Base-by-base conservation (phyloP, 2,888 invertebrate species). In the Thelaira solivaga region DNA sequence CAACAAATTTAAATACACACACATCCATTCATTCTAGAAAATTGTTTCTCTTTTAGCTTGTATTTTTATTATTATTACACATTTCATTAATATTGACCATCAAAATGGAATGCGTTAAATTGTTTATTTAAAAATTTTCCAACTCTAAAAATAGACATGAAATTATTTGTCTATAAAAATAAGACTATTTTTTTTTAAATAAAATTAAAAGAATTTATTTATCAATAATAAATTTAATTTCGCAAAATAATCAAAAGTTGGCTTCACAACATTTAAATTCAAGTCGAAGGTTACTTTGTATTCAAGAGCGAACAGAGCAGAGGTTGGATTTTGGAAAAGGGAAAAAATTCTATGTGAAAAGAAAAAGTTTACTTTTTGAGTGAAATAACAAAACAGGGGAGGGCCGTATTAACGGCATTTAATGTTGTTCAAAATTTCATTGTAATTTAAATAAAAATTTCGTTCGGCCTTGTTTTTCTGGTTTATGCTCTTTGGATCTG, bases 31-130 rank as follows among this genome's bases (percentile, higher is more conserved):
- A 2, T 5, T 36, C 3, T 36, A n/a, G n/a, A n/a, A n/a, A n/a
- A n/a, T n/a, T n/a, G n/a, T n/a, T n/a, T n/a, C n/a, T n/a, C n/a
- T 20, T 8, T 10, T 29, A 36, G 36, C 18, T 22, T n/a, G 4
- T 26, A 5, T 4, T 6, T 62, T 49, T 11, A 5, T 34, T 2
- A 34, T 22, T 34, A 22, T 18, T 31, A 39, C 29, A 20, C 1
- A 39, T 41, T 10, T 24, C 26, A n/a, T 36, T 39, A 13, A 31
- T 13, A 16, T 29, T 31, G 39, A 24, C 51, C 59, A 41, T 41
- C 31, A 51, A 22, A 61, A 57, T 69, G 61, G 49, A 51, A 69
- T 61, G 61, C 24, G 59, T 61, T 36, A 11, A 68, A 47, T 29
- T 53, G 18, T 53, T 55, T 67, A 49, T 69, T 59, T 69, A 5